phyloP scores from a whole-genome alignment of 1,140 invertebrate species.

The Penaeus japonicus region DNA sequence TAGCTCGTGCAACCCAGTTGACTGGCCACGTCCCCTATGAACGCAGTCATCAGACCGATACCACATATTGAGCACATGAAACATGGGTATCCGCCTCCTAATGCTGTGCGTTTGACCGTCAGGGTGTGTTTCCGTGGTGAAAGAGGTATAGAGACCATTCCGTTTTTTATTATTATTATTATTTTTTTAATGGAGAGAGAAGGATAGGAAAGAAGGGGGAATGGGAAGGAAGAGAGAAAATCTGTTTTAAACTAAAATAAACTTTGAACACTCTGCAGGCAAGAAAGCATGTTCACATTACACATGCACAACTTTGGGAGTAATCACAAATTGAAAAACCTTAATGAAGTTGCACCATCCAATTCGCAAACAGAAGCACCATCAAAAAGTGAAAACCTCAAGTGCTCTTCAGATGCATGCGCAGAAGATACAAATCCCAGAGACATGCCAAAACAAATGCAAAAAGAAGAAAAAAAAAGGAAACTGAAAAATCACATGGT shows the following conservation, averaged over 20 bases:
- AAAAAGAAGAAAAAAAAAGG: no score
- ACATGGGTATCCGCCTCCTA: constrained; percentile 70
- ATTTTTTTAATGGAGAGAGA: background rate
- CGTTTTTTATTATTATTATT: no score
- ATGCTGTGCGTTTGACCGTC: background rate
- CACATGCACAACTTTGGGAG: background rate
- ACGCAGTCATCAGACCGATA: constrained; percentile 72
- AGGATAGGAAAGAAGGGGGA: background rate
- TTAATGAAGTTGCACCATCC: background rate
- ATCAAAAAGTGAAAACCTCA: background rate
- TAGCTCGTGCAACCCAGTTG: constrained; percentile 73
- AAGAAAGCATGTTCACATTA: no score
- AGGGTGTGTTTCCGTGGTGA: no score
- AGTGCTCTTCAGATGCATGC: background rate
- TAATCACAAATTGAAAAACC: background rate
- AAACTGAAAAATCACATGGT: no score
- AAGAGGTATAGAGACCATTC: no score
- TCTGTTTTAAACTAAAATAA: no score
- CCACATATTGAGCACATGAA: constrained; percentile 69
- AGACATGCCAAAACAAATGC: background rate
- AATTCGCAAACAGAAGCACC: background rate
- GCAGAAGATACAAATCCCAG: background rate
- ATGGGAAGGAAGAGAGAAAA: background rate
- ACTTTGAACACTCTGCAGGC: no score
- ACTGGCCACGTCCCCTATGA: constrained; percentile 72